A percentile compares a stretch with the other conserved stretches of the same genome.
Evolutionary conservation across 2,797 vertebrate species (phyloP).

Genomic region (Peromyscus aztecus): DNA sequence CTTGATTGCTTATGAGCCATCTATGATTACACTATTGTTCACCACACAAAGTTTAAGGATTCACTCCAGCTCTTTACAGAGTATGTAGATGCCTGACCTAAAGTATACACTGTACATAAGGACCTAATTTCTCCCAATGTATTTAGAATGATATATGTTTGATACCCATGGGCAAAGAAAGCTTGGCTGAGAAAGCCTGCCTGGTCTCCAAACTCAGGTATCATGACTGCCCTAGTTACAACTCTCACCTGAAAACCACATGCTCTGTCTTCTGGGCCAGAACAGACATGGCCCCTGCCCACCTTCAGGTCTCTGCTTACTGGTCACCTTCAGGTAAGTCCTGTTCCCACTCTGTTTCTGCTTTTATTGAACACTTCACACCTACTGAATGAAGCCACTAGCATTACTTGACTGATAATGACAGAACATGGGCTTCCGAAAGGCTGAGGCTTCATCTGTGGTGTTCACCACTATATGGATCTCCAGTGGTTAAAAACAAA

Average conservation of each 20-base stretch:
- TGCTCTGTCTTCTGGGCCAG: background rate
- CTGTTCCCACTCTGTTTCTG: background rate
- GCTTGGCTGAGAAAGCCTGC: background rate
- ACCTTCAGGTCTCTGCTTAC: background rate
- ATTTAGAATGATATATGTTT: background rate
- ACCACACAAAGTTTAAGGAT: background rate
- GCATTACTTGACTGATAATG: background rate
- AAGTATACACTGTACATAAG: background rate
- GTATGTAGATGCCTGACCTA: background rate
- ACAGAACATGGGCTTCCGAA: background rate
- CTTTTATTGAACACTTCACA: background rate
- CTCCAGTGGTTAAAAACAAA: background rate
- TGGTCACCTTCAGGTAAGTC: background rate
- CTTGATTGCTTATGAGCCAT: fast-evolving
- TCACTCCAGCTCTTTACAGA: background rate
- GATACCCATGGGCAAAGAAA: background rate
- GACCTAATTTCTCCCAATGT: background rate
- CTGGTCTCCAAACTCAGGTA: background rate
- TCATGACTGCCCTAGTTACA: background rate
- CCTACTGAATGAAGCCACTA: background rate
- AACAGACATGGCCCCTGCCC: background rate
- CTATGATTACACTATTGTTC: background rate
- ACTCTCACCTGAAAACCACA: background rate
- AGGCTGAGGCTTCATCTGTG: background rate
- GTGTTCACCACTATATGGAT: background rate